Evolutionary conservation across 2,888 invertebrate species (phyloP), one percentile per base, ranked within the genome.

Genomic region (Zygaena filipendulae): DNA sequence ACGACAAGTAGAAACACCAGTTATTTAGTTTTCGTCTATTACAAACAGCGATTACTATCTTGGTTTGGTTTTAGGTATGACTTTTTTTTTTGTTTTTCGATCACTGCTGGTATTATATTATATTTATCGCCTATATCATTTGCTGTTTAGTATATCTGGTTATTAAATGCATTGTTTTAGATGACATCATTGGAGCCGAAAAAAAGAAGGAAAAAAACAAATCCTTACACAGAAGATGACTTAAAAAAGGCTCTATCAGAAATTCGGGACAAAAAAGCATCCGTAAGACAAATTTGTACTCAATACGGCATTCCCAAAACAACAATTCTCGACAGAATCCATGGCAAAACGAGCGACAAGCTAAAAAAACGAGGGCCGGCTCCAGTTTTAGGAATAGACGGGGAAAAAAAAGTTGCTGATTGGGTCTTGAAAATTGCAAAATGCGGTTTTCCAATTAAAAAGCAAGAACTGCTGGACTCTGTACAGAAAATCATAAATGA

Each of bases 311-410:
- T 16, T 16, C 16, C 16, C 7, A 4, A 7, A 16, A 16, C 16
- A 6, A 16, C 16, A 16, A 16, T 16, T 6, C 16, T 6, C 4
- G 16, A 16, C 16, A 4, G 16, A 16, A 4, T 16, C 4, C 4
- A 7, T 16, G 16, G 7, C 4, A 16, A 16, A 16, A 16, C 5
- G 7, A 4, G 16, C 7, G 16, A 16, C 16, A 16, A 7, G 4
- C 5, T 16, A 16, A 6, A 6, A 7, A 16, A 21, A 25, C 13
- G 10, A 18, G 25, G 25, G 3, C 19, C 25, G 11, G 25, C 3
- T 10, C 25, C 25, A n/a, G 25, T 25, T 10, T 11, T 25, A 25
- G 25, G 25, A 11, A 2, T 13, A 9, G 16, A 25, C 5, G 25
- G 25, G 8, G 25, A 25, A 11, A 13, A 25, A 9, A 14, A 10